Percentiles rank a stretch among this genome's conserved stretches.
These are phyloP conservation scores for Cebus imitator DNA, from an alignment of 2,113 vertebrate genomes.

Conservation along the genomic window DNA sequence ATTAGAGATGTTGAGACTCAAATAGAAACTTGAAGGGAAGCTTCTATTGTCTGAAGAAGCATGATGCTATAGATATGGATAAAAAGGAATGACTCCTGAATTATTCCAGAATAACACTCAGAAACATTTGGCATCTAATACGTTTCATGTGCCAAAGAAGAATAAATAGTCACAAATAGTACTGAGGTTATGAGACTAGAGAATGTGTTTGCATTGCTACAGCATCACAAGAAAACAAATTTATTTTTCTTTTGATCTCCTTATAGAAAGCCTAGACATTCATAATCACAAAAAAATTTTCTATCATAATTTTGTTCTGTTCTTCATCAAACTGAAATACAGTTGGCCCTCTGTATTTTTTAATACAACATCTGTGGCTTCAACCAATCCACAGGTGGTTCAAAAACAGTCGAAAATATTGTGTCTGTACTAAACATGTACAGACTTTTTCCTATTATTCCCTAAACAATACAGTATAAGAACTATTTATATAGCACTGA, in stretches of 20 bases:
- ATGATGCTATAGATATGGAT: background rate
- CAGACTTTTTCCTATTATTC: background rate
- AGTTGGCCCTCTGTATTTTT: background rate
- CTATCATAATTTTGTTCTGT: background rate
- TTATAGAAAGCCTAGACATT: slow-evolving; percentile 4
- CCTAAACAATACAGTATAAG: background rate
- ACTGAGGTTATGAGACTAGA: background rate
- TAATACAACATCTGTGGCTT: background rate
- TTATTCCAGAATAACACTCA: slow-evolving; percentile 12
- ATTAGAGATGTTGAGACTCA: background rate
- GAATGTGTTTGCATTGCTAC: background rate
- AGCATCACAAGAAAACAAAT: slow-evolving; percentile 40
- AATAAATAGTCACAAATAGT: slow-evolving; percentile 44
- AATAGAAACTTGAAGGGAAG: background rate
- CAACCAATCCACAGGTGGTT: background rate
- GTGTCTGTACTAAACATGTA: background rate
- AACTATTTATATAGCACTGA: background rate
- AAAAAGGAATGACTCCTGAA: background rate
- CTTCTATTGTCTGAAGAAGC: background rate
- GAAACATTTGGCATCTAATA: background rate
- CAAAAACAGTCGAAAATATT: background rate
- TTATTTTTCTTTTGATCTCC: background rate
- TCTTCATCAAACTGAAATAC: background rate
- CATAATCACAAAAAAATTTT: background rate
- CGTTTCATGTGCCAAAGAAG: background rate